phyloP scores from a whole-genome alignment of 2,888 invertebrate genomes.

The Lymantria dispar region DNA sequence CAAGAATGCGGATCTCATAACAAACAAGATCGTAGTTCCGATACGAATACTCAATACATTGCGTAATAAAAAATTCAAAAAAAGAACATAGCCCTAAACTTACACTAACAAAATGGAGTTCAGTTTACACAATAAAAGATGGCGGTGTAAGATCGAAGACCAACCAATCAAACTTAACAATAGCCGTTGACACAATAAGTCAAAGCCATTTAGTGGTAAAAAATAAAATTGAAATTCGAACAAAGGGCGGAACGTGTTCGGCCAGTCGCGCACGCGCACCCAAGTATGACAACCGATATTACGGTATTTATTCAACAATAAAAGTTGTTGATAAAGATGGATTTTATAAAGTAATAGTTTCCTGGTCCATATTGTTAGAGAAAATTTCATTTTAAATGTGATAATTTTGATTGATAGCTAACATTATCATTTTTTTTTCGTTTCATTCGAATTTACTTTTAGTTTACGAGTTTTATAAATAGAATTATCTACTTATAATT shows the following conservation, averaged over 20 bases:
- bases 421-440: background rate
- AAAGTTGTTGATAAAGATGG: conserved; percentile 13
- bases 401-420: background rate
- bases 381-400: background rate
- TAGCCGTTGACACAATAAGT: conserved; percentile 51
- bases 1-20: conserved; percentile 42
- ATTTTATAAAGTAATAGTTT: conserved; percentile 9
- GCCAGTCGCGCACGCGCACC: conserved; percentile 49
- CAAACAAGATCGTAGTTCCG: conserved; percentile 44
- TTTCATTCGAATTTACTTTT: background rate
- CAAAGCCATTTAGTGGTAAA: conserved; percentile 45
- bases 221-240: conserved; percentile 47
- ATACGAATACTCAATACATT: conserved; percentile 43
- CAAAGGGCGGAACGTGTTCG: conserved; percentile 67
- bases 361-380: conserved; percentile 4
- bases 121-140: conserved; percentile 48
- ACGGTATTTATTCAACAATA: conserved; percentile 34
- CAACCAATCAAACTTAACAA: conserved; percentile 60
- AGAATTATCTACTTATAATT: no score
- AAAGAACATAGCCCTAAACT: conserved; percentile 30
- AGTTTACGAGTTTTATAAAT: no score
- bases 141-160: conserved; percentile 38
- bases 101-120: conserved; percentile 36
- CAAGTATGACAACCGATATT: conserved; percentile 39
- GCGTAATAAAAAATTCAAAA: conserved; percentile 39